Conservation (phyloP, 2,113 vertebrate species). For the Lucifuga dentata region DNA sequence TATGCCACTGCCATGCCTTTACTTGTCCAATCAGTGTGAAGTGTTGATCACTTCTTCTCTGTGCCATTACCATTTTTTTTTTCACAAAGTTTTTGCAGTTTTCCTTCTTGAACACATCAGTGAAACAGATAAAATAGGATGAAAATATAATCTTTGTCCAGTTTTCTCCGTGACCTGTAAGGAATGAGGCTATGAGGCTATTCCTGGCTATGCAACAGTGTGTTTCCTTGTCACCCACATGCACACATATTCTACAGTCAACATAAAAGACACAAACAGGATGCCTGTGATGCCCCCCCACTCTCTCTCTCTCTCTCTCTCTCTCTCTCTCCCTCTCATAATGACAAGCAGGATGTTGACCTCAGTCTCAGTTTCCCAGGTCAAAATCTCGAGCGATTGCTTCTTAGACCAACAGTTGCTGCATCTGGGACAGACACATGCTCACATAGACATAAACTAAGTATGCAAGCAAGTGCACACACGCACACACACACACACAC, state of each 20-base stretch:
- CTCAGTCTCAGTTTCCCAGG: constrained; percentile 37
- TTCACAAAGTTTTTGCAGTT: too few species aligned
- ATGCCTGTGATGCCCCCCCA: constrained; percentile 34
- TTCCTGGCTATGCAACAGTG: constrained; percentile 26
- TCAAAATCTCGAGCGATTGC: constrained; percentile 46
- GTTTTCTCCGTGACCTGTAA: constrained; percentile 36
- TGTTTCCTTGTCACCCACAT: constrained; percentile 54
- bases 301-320: constrained; percentile 23
- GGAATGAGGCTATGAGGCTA: constrained; percentile 45
- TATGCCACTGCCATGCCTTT: too few species aligned
- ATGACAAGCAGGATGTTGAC: constrained; percentile 61
- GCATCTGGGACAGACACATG: constrained; percentile 32
- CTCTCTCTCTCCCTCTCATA: constrained; percentile 14
- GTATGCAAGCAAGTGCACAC: constrained; percentile 23
- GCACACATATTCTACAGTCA: constrained; percentile 37
- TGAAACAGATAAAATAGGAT: neutral
- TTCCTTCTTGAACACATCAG: neutral
- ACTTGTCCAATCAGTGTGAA: too few species aligned
- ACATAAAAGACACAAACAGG: constrained; percentile 61
- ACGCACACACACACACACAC: constrained; percentile 28
- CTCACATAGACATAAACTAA: constrained; percentile 3
- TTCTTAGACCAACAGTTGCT: constrained; percentile 52
- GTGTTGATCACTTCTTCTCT: neutral
- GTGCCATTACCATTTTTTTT: too few species aligned
- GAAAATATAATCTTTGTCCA: neutral